Conservation (phyloP, 2,113 vertebrate species). For the Melanerpes aurifrons region DNA sequence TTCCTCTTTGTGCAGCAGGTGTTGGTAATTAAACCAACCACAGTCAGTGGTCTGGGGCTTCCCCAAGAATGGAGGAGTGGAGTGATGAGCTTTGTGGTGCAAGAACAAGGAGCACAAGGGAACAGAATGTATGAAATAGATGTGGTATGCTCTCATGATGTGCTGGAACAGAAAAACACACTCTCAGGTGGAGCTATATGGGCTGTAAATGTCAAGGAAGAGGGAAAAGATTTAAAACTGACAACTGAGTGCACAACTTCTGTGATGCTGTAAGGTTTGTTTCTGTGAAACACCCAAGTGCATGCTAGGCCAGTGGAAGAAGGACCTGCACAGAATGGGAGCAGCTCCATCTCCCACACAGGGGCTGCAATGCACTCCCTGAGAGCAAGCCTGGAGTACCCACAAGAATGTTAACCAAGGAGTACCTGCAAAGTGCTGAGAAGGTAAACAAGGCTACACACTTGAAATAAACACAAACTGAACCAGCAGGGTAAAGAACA, state of each 20-base stretch:
- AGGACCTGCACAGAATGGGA: not conserved
- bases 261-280: not conserved
- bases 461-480: not conserved
- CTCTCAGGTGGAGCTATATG: not conserved
- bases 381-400: not conserved
- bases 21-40: not conserved
- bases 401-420: constrained; percentile 9
- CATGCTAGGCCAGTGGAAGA: not conserved
- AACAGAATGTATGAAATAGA: not conserved
- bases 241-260: not conserved
- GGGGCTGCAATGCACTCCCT: not conserved
- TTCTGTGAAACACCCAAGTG: not conserved
- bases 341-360: not conserved
- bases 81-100: not conserved
- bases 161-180: not conserved
- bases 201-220: not conserved
- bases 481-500: constrained; percentile 9
- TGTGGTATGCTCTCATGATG: not conserved
- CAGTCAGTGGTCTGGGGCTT: not conserved
- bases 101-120: not conserved
- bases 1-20: not conserved
- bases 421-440: not conserved
- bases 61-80: not conserved
- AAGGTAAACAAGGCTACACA: not conserved
- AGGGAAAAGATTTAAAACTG: not conserved